phyloP scores from a whole-genome alignment of 2,113 vertebrate genomes.

The Nesoenas mayeri region DNA sequence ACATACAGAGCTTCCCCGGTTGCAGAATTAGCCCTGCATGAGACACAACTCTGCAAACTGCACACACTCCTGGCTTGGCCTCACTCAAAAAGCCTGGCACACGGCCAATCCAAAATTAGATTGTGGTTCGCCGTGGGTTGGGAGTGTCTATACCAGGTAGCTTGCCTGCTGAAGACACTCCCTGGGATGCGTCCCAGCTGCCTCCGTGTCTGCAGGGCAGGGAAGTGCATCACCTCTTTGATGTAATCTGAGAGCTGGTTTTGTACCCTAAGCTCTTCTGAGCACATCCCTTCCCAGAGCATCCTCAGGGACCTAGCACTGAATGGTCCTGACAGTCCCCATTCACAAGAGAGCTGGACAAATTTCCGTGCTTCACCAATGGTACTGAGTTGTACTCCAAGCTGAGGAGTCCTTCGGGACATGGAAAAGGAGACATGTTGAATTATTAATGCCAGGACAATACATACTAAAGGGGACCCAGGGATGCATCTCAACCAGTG shows the following conservation, averaged over 20 bases:
- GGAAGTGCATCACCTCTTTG: not conserved
- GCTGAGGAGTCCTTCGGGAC: too few species aligned
- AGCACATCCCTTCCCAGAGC: not conserved
- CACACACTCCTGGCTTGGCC: not conserved
- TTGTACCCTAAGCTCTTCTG: not conserved
- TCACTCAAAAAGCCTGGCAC: not conserved
- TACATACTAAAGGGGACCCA: not conserved
- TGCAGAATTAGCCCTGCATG: too few species aligned
- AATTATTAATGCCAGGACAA: too few species aligned
- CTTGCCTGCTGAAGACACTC: not conserved
- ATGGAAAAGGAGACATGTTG: too few species aligned
- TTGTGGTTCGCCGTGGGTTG: accelerated
- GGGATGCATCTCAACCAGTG: too few species aligned
- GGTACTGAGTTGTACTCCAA: too few species aligned
- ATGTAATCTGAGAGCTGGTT: not conserved
- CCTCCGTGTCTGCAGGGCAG: too few species aligned
- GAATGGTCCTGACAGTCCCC: too few species aligned
- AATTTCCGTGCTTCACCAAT: too few species aligned
- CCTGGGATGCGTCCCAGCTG: not conserved
- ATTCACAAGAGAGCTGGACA: too few species aligned
- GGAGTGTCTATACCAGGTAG: not conserved
- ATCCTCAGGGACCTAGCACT: not conserved
- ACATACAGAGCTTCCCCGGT: not conserved
- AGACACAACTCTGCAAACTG: not conserved
- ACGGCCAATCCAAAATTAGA: not conserved